Percentiles rank a stretch among this genome's conserved stretches.
These are phyloP conservation scores for Ochropacha duplaris DNA, from an alignment of 2,888 invertebrate genomes.

Conservation along the genomic window DNA sequence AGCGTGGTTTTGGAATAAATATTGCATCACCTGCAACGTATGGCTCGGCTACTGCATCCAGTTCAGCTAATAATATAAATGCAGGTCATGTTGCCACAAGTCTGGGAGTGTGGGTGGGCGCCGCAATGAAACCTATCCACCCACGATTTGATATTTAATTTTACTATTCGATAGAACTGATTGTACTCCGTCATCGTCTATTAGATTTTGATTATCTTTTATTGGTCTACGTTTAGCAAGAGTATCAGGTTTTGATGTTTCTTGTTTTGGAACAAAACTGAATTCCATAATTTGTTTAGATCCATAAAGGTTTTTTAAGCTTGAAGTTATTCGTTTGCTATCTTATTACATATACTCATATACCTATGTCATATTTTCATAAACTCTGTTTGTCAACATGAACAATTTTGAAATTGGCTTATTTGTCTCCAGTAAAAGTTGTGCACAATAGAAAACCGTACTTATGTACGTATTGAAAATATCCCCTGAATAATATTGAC, in stretches of 20 bases:
- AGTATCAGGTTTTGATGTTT: neutral
- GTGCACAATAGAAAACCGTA: too few relatives aligned
- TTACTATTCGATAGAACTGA: neutral
- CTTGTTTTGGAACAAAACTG: neutral
- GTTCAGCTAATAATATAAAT: neutral
- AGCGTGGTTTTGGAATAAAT: neutral
- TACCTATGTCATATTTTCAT: too few relatives aligned
- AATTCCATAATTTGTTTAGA: too few relatives aligned
- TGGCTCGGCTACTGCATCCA: neutral
- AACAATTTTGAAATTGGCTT: too few relatives aligned
- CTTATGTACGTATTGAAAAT: too few relatives aligned
- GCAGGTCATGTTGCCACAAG: neutral
- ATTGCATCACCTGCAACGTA: neutral
- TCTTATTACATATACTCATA: too few relatives aligned
- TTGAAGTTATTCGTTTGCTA: too few relatives aligned
- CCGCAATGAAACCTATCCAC: slow-evolving; percentile 33
- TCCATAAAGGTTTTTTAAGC: too few relatives aligned
- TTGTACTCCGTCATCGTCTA: neutral
- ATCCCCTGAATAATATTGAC: too few relatives aligned
- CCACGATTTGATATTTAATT: slow-evolving; percentile 20
- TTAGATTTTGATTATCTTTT: neutral
- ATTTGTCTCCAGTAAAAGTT: too few relatives aligned
- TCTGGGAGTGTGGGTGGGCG: slow-evolving; percentile 21
- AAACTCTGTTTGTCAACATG: too few relatives aligned
- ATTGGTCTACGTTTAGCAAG: neutral